A percentile compares a stretch with the other conserved stretches of the same genome.
phyloP scores from a whole-genome alignment of 2,797 vertebrate genomes.

The Periparus ater region DNA sequence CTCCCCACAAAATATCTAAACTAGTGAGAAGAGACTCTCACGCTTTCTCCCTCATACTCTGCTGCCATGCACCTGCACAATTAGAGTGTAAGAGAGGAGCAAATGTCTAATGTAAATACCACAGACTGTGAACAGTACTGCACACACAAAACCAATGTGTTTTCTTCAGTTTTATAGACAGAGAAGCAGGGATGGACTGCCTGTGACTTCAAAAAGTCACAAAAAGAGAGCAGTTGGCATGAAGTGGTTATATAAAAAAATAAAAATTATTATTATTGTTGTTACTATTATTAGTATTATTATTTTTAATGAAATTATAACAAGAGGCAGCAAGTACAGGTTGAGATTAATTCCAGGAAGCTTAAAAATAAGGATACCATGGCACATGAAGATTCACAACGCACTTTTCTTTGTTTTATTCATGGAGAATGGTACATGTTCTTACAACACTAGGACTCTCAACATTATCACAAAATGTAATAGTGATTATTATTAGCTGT shows the following conservation, averaged over 20 bases:
- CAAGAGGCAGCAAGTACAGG: background rate
- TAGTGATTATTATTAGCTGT: background rate
- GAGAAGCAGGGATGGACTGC: background rate
- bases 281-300: background rate
- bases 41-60: background rate
- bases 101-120: background rate
- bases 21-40: background rate
- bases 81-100: background rate
- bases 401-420: background rate
- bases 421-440: background rate
- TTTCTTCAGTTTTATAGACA: background rate
- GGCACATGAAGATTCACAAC: background rate
- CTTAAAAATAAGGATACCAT: background rate
- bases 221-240: background rate
- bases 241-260: background rate
- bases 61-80: background rate
- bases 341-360: background rate
- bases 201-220: background rate
- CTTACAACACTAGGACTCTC: background rate
- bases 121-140: background rate
- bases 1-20: background rate
- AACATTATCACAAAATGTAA: background rate
- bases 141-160: background rate
- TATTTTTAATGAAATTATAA: background rate
- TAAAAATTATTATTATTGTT: background rate